Evolutionary conservation across 2,888 invertebrate genomes (phyloP), one percentile per base, ranked within the genome.

Genomic region (Glaucopsyche alexis): DNA sequence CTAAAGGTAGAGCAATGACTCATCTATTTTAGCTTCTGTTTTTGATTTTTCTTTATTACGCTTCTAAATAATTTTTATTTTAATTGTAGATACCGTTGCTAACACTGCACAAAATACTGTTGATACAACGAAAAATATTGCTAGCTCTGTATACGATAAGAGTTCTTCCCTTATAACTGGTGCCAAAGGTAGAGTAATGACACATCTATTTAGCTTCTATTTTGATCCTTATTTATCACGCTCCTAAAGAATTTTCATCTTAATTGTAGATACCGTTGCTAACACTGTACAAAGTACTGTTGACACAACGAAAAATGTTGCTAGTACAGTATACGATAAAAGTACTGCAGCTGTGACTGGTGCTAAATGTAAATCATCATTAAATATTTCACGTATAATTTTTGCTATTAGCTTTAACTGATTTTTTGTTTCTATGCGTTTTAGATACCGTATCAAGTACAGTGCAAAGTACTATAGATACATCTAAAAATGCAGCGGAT

Each of bases 81-180:
- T 42, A 13, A 78, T 86, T 84, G 78, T 87, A 87, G 86, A 87
- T 80, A 83, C 83, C 16, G 84, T 86, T 79, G 80, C 84, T 76
- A 84, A 75, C 77, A 84, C 86, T 71, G 74, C 80, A 45, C 71
- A 76, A 47, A 74, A 77, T 11, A 80, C 84, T 74, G 81, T 87
- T 79, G 86, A 86, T 74, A 79, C 83, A n/a, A 86, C 87, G 40
- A 87, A 84, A 78, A 83, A 80, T 71, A 82, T 81, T 8, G 84
- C 88, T 38, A 78, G 82, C 19, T 82, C 84, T 16, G 83, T 83
- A 70, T 79, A 82, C 72, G 85, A 87, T 74, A 84, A 82, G 65
- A 82, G 87, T 71, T 80, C 82, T 73, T 82, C 84, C 60, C 80
- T 83, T 74, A 79, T 85, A 78, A 79, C 75, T 71, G 75, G 76